These are phyloP conservation scores for Dolichoris vasculosae DNA, from an alignment of 1,140 invertebrate genomes.

Conservation along the genomic window DNA sequence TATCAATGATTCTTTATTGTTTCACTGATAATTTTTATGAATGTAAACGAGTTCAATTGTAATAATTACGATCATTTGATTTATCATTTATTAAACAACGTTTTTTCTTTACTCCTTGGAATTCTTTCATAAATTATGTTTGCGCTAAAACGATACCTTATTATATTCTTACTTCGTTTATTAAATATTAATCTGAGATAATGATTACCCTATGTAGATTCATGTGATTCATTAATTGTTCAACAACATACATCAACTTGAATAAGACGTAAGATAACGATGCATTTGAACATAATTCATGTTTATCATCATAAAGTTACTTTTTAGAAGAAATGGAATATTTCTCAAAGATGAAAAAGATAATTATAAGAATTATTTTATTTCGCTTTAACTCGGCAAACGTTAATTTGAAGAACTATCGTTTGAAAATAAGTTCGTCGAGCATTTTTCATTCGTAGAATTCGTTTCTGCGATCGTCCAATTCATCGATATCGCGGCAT, in stretches of 20 bases:
- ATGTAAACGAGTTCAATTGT: not conserved
- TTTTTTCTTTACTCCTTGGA: not conserved
- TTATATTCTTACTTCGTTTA: not conserved
- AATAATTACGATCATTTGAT: not conserved
- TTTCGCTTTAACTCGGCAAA: too few species aligned
- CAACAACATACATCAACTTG: not conserved
- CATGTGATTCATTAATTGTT: not conserved
- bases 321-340: not conserved
- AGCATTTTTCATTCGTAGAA: too few species aligned
- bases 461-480: too few species aligned
- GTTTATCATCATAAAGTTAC: not conserved
- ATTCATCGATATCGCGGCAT: too few species aligned
- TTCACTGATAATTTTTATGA: not conserved
- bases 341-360: too few species aligned
- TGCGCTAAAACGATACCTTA: not conserved
- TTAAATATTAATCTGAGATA: not conserved
- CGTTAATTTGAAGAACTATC: too few species aligned
- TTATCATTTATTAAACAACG: not conserved
- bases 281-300: not conserved
- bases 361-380: too few species aligned
- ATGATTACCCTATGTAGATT: not conserved
- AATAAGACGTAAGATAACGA: not conserved
- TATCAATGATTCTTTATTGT: not conserved
- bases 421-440: too few species aligned
- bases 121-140: not conserved